A percentile compares a stretch with the other conserved stretches of the same genome.
Evolutionary conservation across 2,888 invertebrate genomes (phyloP).

Genomic region (Folsomia manolachei): DNA sequence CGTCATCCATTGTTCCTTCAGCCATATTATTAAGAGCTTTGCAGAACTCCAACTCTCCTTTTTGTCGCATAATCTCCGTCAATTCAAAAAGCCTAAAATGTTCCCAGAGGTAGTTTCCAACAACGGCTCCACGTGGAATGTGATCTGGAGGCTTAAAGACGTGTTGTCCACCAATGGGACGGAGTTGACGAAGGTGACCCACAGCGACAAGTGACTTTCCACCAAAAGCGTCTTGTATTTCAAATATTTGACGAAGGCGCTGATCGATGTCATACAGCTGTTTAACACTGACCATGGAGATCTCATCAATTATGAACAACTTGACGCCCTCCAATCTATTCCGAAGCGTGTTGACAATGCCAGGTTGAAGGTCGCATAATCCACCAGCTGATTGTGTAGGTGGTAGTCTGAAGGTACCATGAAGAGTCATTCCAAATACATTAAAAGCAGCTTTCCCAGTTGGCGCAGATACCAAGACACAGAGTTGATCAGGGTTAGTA

Average conservation of each 20-base stretch:
- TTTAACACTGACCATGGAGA: conserved; percentile 18
- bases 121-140: background rate
- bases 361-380: background rate
- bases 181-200: conserved; percentile 35
- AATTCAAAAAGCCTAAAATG: conserved; percentile 27
- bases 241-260: conserved; percentile 17
- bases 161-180: conserved; percentile 29
- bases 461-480: conserved; percentile 30
- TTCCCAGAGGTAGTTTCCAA: conserved; percentile 26
- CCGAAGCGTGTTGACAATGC: conserved; percentile 1
- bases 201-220: conserved; percentile 24
- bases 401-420: conserved; percentile 42
- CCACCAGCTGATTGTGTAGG: background rate
- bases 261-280: conserved; percentile 20
- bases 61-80: conserved; percentile 40
- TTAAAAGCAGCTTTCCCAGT: conserved; percentile 51
- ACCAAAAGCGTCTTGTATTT: conserved; percentile 14
- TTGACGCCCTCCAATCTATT: background rate
- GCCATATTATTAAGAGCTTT: conserved; percentile 37
- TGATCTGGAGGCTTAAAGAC: conserved; percentile 16
- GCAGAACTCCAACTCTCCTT: conserved; percentile 32
- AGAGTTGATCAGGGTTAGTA: conserved; percentile 9
- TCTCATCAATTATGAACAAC: conserved; percentile 26
- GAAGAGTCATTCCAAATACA: conserved; percentile 50
- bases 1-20: conserved; percentile 21